Evolutionary conservation across 2,797 vertebrate genomes (phyloP).

Genomic region (Coregonus ussuriensis): DNA sequence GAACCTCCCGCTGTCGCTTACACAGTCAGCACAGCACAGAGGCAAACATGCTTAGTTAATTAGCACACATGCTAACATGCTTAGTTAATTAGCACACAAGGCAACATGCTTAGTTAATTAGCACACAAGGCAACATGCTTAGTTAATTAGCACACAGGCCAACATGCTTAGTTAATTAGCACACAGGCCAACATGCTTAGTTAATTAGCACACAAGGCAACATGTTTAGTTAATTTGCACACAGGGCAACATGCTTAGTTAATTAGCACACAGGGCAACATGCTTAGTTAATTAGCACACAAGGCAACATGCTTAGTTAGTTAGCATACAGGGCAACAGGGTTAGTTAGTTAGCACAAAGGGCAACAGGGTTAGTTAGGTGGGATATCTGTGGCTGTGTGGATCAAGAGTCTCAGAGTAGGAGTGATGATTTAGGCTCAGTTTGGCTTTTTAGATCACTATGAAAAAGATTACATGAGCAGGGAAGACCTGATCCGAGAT

Average conservation of each 20-base stretch:
- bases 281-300: background rate
- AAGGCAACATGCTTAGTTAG: background rate
- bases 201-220: too few species aligned
- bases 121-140: too few species aligned
- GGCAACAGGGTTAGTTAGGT: background rate
- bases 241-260: background rate
- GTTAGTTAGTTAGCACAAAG: background rate
- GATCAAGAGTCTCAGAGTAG: too few species aligned
- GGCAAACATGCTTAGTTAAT: background rate
- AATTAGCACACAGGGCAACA: background rate
- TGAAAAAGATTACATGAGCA: too few species aligned
- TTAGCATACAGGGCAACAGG: too few species aligned
- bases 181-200: too few species aligned
- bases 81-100: background rate
- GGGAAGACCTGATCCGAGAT: too few species aligned
- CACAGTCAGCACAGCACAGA: background rate
- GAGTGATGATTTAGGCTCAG: too few species aligned
- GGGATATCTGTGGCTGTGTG: too few species aligned
- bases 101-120: too few species aligned
- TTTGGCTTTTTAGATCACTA: too few species aligned
- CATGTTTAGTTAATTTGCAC: background rate
- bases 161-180: background rate
- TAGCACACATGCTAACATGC: background rate
- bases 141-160: background rate
- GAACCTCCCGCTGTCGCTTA: conserved; percentile 68